Evolutionary conservation across 2,797 vertebrate species (phyloP).

Genomic region (Neosilurus mollespiculum): DNA sequence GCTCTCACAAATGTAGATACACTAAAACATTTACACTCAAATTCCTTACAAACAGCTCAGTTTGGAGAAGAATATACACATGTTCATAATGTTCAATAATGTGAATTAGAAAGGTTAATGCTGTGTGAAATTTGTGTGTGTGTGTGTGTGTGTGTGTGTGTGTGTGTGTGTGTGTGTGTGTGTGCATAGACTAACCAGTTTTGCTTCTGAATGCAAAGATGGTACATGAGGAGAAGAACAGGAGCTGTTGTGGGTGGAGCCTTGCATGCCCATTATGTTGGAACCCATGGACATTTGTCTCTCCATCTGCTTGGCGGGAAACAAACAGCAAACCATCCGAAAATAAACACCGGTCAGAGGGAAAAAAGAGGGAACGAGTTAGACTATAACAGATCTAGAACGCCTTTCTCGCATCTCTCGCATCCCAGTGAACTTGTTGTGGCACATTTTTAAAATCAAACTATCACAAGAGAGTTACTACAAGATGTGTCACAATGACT

Average conservation of each 20-base stretch:
- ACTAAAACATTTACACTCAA: background rate
- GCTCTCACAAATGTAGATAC: no score
- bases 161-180: background rate
- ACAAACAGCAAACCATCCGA: slow-evolving; percentile 44
- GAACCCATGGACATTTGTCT: slow-evolving; percentile 97
- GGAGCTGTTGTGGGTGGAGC: slow-evolving; percentile 87
- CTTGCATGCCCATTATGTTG: slow-evolving; percentile 98
- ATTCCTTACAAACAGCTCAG: background rate
- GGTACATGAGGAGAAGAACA: slow-evolving; percentile 95
- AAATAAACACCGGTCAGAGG: background rate
- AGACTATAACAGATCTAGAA: background rate
- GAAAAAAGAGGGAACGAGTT: background rate
- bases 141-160: slow-evolving; percentile 37
- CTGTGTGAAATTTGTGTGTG: background rate
- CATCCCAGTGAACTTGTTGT: background rate
- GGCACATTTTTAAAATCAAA: background rate
- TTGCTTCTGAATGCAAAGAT: slow-evolving; percentile 98
- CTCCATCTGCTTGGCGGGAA: slow-evolving; percentile 86
- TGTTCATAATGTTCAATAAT: background rate
- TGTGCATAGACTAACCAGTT: slow-evolving; percentile 84
- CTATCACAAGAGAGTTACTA: background rate
- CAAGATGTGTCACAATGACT: background rate
- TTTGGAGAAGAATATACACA: background rate
- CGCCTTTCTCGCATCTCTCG: background rate
- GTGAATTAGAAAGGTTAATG: background rate